Evolutionary conservation across 2,797 vertebrate species (phyloP).

Genomic region (Sorex maritimensis): DNA sequence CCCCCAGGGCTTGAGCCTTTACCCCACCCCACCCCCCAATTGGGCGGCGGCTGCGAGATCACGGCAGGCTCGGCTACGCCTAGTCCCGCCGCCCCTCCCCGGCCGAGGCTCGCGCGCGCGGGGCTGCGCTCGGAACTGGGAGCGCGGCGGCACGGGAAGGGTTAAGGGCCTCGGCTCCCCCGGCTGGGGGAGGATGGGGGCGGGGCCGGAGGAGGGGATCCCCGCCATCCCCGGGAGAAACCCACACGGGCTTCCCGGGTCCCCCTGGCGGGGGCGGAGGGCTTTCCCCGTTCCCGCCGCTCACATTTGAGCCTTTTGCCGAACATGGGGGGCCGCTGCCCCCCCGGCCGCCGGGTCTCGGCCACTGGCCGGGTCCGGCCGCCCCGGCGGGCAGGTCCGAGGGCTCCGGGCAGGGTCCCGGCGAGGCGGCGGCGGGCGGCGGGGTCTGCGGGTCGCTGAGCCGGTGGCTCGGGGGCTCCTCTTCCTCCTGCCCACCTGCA

Average conservation of each 20-base stretch:
- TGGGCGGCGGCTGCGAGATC: background rate
- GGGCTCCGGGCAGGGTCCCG: background rate
- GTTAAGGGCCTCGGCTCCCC: slow-evolving; percentile 61
- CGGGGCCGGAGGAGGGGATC: slow-evolving; percentile 84
- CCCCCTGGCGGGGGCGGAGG: slow-evolving; percentile 81
- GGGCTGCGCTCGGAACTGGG: background rate
- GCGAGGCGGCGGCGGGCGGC: background rate
- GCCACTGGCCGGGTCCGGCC: slow-evolving; percentile 9
- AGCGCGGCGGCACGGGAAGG: slow-evolving; percentile 51
- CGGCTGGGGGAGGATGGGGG: slow-evolving; percentile 77
- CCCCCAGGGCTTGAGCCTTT: background rate
- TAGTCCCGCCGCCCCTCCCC: background rate
- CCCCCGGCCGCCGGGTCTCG: slow-evolving; percentile 78
- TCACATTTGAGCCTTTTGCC: slow-evolving; percentile 86
- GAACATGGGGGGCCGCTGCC: slow-evolving; percentile 84
- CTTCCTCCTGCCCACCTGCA: slow-evolving; percentile 75
- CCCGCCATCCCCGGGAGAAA: slow-evolving; percentile 67
- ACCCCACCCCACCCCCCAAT: no score
- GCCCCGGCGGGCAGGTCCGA: slow-evolving; percentile 5
- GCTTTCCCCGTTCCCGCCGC: slow-evolving; percentile 78
- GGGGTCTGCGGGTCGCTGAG: slow-evolving; percentile 38
- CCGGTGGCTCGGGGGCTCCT: slow-evolving; percentile 23
- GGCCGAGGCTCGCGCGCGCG: background rate
- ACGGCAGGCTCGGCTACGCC: background rate
- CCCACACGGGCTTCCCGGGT: slow-evolving; percentile 71